Evolutionary conservation across 23 tunicate genomes (phyloP).

Genomic region (Halocynthia aurantium): DNA sequence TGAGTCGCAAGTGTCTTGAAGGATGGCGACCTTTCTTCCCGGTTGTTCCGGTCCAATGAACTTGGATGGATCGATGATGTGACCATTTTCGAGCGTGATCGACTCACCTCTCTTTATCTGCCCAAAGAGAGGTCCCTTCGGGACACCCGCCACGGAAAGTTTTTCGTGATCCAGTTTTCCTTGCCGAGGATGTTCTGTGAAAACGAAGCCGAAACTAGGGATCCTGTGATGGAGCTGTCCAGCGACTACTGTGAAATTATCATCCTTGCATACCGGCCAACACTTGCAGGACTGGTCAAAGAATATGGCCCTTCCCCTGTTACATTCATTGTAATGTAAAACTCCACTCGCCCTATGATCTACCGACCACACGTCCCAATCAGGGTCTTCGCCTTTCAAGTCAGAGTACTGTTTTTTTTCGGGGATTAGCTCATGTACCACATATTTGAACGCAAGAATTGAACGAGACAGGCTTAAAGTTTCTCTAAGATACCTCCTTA

Average conservation of each 20-base stretch:
- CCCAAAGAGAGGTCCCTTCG: constrained; percentile 80
- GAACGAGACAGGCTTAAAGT: constrained; percentile 75
- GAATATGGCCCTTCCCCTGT: constrained; percentile 61
- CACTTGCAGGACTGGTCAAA: constrained; percentile 23
- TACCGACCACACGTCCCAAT: constrained; percentile 56
- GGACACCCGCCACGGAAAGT: constrained; percentile 59
- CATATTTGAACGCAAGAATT: constrained; percentile 67
- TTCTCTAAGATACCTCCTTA: constrained; percentile 66
- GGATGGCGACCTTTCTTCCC: constrained; percentile 82
- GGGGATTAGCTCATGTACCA: constrained; percentile 88
- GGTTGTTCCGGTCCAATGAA: constrained; percentile 79
- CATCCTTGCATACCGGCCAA: constrained; percentile 50
- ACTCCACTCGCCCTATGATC: constrained; percentile 70
- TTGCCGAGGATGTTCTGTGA: constrained; percentile 52
- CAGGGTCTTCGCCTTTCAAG: constrained; percentile 33
- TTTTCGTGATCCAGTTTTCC: constrained; percentile 67
- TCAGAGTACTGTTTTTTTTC: constrained; percentile 33
- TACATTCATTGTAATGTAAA: constrained; percentile 56
- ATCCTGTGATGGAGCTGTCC: constrained; percentile 70
- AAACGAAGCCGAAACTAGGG: constrained; percentile 90
- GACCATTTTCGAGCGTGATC: constrained; percentile 65
- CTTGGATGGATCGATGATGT: constrained; percentile 36
- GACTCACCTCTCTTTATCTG: constrained; percentile 67
- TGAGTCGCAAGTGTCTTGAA: constrained; percentile 90
- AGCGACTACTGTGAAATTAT: constrained; percentile 43